These are phyloP conservation scores for Lethenteron reissneri DNA, from an alignment of 2,113 vertebrate genomes.

Conservation along the genomic window DNA sequence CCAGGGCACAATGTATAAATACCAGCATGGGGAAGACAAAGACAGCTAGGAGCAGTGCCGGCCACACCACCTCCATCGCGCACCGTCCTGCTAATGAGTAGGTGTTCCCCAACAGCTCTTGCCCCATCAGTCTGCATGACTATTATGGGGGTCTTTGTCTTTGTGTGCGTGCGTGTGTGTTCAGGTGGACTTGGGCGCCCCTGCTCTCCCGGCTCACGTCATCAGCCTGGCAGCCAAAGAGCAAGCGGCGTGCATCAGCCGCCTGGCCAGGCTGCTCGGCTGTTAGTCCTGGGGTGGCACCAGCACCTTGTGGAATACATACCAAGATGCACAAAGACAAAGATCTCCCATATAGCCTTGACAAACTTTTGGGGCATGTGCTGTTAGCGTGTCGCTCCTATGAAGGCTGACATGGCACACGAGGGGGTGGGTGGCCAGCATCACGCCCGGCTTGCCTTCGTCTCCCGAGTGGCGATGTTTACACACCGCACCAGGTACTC, in stretches of 20 bases:
- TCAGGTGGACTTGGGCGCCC: constrained; percentile 65
- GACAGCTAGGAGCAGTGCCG: not conserved
- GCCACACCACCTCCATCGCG: not conserved
- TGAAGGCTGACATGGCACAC: no score
- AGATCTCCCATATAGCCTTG: no score
- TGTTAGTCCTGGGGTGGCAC: no score
- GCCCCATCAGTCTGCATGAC: not conserved
- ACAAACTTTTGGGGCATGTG: no score
- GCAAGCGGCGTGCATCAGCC: constrained; percentile 53
- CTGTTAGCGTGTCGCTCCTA: no score
- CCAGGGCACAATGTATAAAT: not conserved
- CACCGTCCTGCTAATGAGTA: not conserved
- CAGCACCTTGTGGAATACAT: no score
- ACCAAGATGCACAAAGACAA: no score
- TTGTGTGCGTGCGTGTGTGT: constrained; percentile 5
- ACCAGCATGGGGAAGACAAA: not conserved
- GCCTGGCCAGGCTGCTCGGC: constrained; percentile 33
- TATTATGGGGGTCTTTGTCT: constrained; percentile 5
- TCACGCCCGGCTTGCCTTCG: no score
- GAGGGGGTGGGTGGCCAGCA: no score
- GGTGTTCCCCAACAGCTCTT: not conserved
- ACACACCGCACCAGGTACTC: no score
- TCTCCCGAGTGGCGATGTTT: no score
- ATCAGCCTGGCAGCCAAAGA: constrained; percentile 31
- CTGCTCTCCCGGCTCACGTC: constrained; percentile 36